Base-by-base conservation (phyloP, 2,888 invertebrate species). In the Liodrosophila aerea region DNA sequence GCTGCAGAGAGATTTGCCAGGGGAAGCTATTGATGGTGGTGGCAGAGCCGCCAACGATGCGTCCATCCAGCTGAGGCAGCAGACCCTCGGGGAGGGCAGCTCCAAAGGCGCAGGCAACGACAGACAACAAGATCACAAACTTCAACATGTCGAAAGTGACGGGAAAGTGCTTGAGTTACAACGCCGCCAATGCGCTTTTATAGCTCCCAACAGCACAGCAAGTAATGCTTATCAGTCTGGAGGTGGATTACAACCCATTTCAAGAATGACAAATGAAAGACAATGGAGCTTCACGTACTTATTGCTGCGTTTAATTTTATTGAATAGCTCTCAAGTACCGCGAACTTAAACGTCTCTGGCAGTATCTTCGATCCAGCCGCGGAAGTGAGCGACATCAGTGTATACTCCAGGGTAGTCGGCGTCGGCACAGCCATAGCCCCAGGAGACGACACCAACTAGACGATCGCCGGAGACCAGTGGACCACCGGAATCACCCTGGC, bases 401-500 rank as follows among this genome's bases (percentile, higher is more conserved):
- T 90, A 90, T 7, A 90, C 88, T 8, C 90, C 90, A 0, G 90
- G 90, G 52, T 83, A 90, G 58, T 82, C 85, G 4, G 87, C 85
- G 4, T 59, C 46, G 1, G 88, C 90, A 57, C 90, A 90, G 9
- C 90, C 90, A 63, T 87, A 69, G 2, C 90, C 90, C 90, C 89
- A 90, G 5, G 90, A 90, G 0, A 90, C 90, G 31, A 90, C 87
- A 16, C 90, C 86, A 30, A 78, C 64, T 3, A 81, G 60, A 3
- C 45, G 52, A 34, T 53, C 44, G 9, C 61, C 64, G 7, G 70
- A 60, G 12, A 76, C 73, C 34, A 86, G 56, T 31, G 86, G 86
- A 43, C 86, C 86, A 27, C 85, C 84, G 22, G 81, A 76, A 51
- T 85, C 80, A 51, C 86, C 87, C 72, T 85, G 90, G 68, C 91